Evolutionary conservation across 2,888 invertebrate genomes (phyloP).

Genomic region (Deilephila elpenor): DNA sequence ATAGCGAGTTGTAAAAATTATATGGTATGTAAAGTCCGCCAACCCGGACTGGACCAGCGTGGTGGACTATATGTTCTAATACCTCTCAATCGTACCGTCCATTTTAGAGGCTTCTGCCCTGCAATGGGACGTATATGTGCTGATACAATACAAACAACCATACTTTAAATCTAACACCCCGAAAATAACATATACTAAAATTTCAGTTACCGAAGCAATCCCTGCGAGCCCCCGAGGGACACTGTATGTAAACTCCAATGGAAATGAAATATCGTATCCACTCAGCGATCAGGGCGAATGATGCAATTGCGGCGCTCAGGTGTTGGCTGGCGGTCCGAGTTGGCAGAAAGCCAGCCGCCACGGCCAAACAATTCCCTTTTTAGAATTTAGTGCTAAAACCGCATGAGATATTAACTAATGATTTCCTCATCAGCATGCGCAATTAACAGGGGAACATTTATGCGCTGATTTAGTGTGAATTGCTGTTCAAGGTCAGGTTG

Average conservation of each 20-base stretch:
- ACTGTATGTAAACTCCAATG: conserved; percentile 36
- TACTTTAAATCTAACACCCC: background rate
- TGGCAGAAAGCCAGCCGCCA: conserved; percentile 38
- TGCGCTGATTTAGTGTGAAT: no score
- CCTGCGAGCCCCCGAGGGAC: conserved; percentile 23
- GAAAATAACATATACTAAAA: background rate
- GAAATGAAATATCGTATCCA: conserved; percentile 46
- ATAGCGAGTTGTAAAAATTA: no score
- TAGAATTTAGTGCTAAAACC: conserved; percentile 42
- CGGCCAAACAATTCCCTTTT: conserved; percentile 44
- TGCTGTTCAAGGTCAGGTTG: no score
- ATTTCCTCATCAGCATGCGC: conserved; percentile 27
- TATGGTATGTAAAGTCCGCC: no score
- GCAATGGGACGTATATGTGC: no score
- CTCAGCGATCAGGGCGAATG: conserved; percentile 36
- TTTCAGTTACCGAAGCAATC: conserved; percentile 1
- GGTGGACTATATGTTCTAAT: no score
- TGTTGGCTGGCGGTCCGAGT: conserved; percentile 45
- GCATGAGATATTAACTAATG: conserved; percentile 40
- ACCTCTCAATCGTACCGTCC: no score
- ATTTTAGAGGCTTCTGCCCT: no score
- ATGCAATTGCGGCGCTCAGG: conserved; percentile 59
- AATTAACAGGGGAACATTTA: conserved; percentile 4
- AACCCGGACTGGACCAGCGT: no score
- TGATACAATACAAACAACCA: background rate